Evolutionary conservation across 1,140 invertebrate species (phyloP).

Genomic region (Papilio polytes): DNA sequence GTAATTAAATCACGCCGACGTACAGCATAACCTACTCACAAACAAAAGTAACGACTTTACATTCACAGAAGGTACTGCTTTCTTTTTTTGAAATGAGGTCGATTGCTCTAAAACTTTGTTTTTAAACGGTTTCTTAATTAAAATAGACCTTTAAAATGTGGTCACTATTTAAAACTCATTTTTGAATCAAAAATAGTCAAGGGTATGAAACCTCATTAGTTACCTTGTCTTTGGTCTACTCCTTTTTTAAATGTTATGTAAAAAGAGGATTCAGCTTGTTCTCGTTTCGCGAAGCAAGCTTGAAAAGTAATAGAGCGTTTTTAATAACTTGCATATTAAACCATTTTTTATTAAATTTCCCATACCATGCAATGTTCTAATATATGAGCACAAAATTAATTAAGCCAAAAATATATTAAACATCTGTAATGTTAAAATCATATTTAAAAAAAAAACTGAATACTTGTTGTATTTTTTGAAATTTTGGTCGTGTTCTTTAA

Average conservation of each 20-base stretch:
- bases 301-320: not conserved
- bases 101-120: not conserved
- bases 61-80: not conserved
- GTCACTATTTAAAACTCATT: not conserved
- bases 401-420: not conserved
- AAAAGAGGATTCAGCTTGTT: not conserved
- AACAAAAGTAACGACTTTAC: constrained; percentile 12
- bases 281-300: not conserved
- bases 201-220: not conserved
- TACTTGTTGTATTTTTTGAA: not conserved
- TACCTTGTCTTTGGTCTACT: not conserved
- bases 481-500: not conserved
- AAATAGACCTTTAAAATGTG: not conserved
- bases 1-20: constrained; percentile 5
- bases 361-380: not conserved
- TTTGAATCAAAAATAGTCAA: not conserved
- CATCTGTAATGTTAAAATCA: not conserved
- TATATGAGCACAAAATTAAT: not conserved
- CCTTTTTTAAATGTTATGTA: not conserved
- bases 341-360: not conserved
- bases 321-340: constrained; percentile 21
- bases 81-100: not conserved
- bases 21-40: not conserved
- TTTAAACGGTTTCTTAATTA: not conserved
- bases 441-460: not conserved